Base-by-base conservation (phyloP, 2,113 vertebrate genomes). In the Penelope pileata region DNA sequence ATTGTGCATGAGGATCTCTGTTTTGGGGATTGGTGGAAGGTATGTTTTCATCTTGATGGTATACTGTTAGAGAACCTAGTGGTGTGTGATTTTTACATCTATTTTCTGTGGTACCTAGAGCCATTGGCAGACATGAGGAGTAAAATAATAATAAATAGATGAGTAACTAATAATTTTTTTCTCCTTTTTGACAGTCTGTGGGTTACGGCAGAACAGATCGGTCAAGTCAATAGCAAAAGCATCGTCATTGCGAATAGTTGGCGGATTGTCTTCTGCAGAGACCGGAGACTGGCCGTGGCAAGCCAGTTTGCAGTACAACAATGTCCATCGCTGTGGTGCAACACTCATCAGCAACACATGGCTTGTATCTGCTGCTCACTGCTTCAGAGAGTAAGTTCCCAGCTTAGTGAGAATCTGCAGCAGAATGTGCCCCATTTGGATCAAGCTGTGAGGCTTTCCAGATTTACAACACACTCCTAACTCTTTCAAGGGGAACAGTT, bases 341-440 rank as follows among this genome's bases (percentile, higher is more conserved):
- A 98, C 99, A 1, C 67, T 99, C 93, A 99, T 99, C 97, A 98
- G 97, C 88, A 98, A 98, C 3, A 96, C 68, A 0, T 99, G 99
- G 99, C 97, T 99, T 32, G 97, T 99, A 47, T 99, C 98, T 40
- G 99, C 99, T 16, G 98, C 99, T 69, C 99, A 99, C 95, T 99
- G 99, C 42, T 99, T 98, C 68, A 76, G 96, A 96, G 93, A 90
- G 98, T 98, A 97, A 98, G 98, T 93, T 87, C 59, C n/a, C 17
- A n/a, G 9, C 18, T 84, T 30, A 50, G 63, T 70, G 32, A 81
- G 23, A 63, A 66, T 40, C 47, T 47, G 60, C 72, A 70, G 47
- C 42, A 83, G 58, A 48, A 67, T 16, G 24, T n/a, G 29, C 5
- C 32, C 29, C 9, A 5, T 15, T n/a, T 15, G 6, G 59, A 18